These are phyloP conservation scores for Montipora efflorescens DNA, from an alignment of 64 coral and sea anemone species.

Conservation along the genomic window DNA sequence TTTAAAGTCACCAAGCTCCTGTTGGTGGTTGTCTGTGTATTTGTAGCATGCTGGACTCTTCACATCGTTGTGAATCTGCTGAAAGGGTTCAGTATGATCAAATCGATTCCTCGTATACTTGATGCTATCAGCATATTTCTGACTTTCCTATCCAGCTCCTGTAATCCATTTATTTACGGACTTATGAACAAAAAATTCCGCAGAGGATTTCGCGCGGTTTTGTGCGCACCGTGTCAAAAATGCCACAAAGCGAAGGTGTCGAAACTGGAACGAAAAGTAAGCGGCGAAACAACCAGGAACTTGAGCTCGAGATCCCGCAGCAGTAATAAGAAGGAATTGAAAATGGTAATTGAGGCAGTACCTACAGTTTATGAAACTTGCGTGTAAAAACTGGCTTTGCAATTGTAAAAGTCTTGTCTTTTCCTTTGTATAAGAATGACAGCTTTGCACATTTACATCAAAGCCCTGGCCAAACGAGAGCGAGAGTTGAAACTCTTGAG, in stretches of 20 bases:
- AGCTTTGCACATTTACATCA: no score
- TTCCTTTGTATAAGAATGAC: neutral
- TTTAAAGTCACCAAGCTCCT: constrained; percentile 91
- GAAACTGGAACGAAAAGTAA: constrained; percentile 58
- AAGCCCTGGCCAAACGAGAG: no score
- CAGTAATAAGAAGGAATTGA: constrained; percentile 36
- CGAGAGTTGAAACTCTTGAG: no score
- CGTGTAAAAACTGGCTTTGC: neutral
- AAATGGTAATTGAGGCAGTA: neutral
- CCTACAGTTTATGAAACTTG: constrained; percentile 24
- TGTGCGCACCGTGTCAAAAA: constrained; percentile 73
- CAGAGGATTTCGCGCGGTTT: constrained; percentile 84
- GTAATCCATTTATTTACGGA: constrained; percentile 87
- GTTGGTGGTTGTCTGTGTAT: constrained; percentile 79
- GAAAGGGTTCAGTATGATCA: constrained; percentile 74
- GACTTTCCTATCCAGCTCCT: constrained; percentile 80
- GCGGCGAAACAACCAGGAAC: constrained; percentile 36
- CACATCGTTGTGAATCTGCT: constrained; percentile 79
- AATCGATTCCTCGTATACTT: constrained; percentile 70
- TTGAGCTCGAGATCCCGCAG: constrained; percentile 34
- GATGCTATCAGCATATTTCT: constrained; percentile 72
- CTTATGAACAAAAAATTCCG: constrained; percentile 90
- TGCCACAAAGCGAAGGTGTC: neutral
- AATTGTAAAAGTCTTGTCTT: neutral
- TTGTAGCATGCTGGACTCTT: constrained; percentile 89